Evolutionary conservation across 2,888 invertebrate genomes (phyloP), one percentile per base, ranked within the genome.

Genomic region (Spodoptera picta): DNA sequence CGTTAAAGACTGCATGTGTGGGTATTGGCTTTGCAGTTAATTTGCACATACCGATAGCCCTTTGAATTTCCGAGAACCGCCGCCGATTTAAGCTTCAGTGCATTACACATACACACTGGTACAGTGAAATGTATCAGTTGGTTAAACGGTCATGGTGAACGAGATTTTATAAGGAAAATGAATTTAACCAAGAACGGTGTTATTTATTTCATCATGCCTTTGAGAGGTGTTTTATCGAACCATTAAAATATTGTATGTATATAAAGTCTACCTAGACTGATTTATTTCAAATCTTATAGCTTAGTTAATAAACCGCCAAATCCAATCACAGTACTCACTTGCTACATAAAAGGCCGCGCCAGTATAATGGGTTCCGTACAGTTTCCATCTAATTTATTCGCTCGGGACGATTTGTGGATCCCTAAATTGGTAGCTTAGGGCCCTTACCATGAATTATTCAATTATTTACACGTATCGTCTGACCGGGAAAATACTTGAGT

Each of bases 361-460:
- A 56, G 64, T 48, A 70, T 77, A 79, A 77, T 70, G 66, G 75
- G 63, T 77, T 65, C 59, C 47, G 59, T 70, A 62, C 59, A 60
- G 60, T 65, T 64, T 46, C 53, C 14, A 54, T n/a, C 50, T 62
- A 75, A 77, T 75, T 65, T 79, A 79, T 69, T 68, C 67, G 65
- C 50, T 44, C 48, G 55, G 54, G 55, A 75, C 72, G 65, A 67
- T 70, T 72, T 75, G 72, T 69, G 72, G 69, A 63, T 43, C 57
- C 64, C 67, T 68, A 72, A 79, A 72, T 72, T 79, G 65, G 63
- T 68, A 69, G 67, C 59, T 71, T 65, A 55, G 61, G 53, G 57
- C 60, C 27, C 50, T 31, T 31, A 49, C 31, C 27, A 73, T 79
- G 75, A 79, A 79, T 79, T 64, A 79, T 77, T 77, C 65, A 78